A percentile compares a stretch with the other conserved stretches of the same genome.
phyloP scores from a whole-genome alignment of 2,113 vertebrate species.

The Brienomyrus brachyistius region DNA sequence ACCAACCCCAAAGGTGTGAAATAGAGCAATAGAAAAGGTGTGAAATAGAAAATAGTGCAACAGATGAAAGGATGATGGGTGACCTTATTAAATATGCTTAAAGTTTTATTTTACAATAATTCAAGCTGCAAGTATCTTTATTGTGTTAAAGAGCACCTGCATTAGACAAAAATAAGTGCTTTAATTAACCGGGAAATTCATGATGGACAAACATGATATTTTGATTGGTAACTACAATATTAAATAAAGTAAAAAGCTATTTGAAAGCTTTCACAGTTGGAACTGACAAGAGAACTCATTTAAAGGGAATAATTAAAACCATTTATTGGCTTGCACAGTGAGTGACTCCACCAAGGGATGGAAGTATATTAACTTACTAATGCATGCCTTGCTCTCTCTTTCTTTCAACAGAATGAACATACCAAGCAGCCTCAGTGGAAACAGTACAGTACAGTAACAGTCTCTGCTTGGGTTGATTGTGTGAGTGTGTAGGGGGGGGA shows the following conservation, averaged over 20 bases:
- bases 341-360: neutral
- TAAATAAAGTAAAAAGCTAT: neutral
- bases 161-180: neutral
- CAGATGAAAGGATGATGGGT: neutral
- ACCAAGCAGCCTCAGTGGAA: neutral
- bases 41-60: too few relatives aligned
- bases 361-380: neutral
- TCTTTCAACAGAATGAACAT: slow-evolving; percentile 1
- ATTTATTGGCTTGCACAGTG: slow-evolving; percentile 3
- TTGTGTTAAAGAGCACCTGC: neutral
- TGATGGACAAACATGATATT: neutral
- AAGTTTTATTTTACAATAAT: neutral
- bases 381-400: neutral
- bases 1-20: neutral
- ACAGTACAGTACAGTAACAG: neutral
- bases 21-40: neutral
- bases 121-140: neutral
- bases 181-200: neutral
- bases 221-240: neutral
- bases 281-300: neutral
- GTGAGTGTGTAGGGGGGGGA: neutral
- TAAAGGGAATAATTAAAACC: slow-evolving; percentile 4
- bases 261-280: neutral
- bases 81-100: neutral
- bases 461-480: neutral